These are phyloP conservation scores for Dipodomys ordii DNA, from an alignment of 2,113 vertebrate species.

Conservation along the genomic window DNA sequence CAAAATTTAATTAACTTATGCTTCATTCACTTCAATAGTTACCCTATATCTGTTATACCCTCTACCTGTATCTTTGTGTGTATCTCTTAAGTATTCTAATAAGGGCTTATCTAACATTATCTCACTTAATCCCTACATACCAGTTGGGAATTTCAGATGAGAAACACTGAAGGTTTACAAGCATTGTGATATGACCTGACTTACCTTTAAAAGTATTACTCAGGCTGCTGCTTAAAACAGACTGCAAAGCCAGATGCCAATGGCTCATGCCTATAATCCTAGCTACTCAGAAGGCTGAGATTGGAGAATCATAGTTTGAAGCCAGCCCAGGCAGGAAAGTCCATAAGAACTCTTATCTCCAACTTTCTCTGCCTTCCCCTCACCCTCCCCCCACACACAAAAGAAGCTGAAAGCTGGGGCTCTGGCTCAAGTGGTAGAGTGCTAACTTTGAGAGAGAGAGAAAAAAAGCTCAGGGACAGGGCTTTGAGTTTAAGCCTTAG, in stretches of 20 bases:
- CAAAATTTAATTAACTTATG: neutral
- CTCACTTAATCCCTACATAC: neutral
- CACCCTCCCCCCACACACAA: too few species aligned
- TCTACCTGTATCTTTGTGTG: neutral
- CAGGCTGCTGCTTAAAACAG: constrained; percentile 2
- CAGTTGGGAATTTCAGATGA: constrained; percentile 28
- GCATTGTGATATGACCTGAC: neutral
- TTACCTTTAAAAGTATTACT: constrained; percentile 17
- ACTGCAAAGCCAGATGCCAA: neutral
- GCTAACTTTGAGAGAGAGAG: too few species aligned
- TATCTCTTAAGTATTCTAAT: neutral
- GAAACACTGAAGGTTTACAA: neutral
- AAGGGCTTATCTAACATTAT: constrained; percentile 27
- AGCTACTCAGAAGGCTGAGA: too few species aligned
- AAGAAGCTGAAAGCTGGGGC: too few species aligned
- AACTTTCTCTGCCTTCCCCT: too few species aligned
- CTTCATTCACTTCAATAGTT: neutral
- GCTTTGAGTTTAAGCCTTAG: too few species aligned
- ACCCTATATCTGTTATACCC: too few species aligned
- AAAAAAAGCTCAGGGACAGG: too few species aligned
- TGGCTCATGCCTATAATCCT: too few species aligned
- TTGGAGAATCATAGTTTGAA: neutral
- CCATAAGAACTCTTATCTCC: too few species aligned
- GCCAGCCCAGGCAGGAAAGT: too few species aligned
- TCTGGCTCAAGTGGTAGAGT: too few species aligned